Base-by-base conservation (phyloP, 2,113 vertebrate species). In the Hyla sarda region DNA sequence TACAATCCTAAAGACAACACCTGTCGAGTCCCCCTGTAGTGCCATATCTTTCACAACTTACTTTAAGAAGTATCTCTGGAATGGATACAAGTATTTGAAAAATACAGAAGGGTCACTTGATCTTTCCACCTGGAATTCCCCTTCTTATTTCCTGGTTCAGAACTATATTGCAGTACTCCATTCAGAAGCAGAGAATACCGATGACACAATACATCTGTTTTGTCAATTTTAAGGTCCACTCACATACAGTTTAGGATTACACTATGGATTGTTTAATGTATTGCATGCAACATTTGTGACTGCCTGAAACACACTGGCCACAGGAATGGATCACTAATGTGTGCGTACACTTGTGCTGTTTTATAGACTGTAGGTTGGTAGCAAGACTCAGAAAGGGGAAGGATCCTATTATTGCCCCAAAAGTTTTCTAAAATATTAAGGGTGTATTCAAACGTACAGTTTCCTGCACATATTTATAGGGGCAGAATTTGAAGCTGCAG, bases 91-190 rank as follows among this genome's bases (percentile, higher is more conserved):
- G 12, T 21, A 76, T 76, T 3, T 77, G 16, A 56, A 56, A 28
- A 21, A 54, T n/a, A 10, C 14, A 32, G 17, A 77, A 62, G 23
- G 45, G 2, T 19, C 16, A 32, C 34, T 56, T 28, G n/a, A 48
- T 48, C 21, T 23, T 28, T 25, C 65, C n/a, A 48, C 60, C 25
- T 48, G 79, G 60, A 82, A 48, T 82, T 82, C 10, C 79, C 79
- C 79, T 48, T 9, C 13, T 19, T 69, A 50, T 58, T 80, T 62
- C 77, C 54, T 45, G 25, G 32, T 60, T 80, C 23, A 58, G 30
- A 25, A 34, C 23, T n/a, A 7, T 41, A 11, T 23, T 37, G 10
- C 17, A 23, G 8, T 41, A 72, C 2, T 2, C 9, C 13, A 71
- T 12, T n/a, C n/a, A 74, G 41, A n/a, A 25, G 41, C 4, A 28